Base-by-base conservation (phyloP, 1,140 invertebrate genomes). In the Heliconius nattereri region DNA sequence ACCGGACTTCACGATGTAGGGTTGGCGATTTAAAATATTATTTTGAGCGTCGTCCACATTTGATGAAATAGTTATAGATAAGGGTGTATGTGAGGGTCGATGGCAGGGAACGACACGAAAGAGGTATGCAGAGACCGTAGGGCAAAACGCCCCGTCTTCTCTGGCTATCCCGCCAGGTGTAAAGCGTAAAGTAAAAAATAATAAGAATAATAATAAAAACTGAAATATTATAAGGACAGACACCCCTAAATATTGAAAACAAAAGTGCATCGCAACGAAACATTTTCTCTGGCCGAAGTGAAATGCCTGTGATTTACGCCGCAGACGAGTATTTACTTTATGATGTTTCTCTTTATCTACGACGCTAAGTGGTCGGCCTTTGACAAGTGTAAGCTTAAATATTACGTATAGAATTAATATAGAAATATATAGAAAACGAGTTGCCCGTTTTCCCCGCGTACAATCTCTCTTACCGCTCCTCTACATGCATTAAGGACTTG, bases 241-340 rank as follows among this genome's bases (percentile, higher is more conserved):
- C 81, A 84, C 74, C 83, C 83, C 81, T 84, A 57, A 57, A 40
- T 66, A 66, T 76, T 49, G 79, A 84, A 85, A 85, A 82, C 85
- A 87, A 87, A 85, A 86, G 86, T 84, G 82, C 83, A 82, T 82
- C 78, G 81, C 83, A 79, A 82, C 80, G 73, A 78, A 60, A 52
- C 60, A 84, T 81, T 82, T 84, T 83, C 81, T 83, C 83, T 49
- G 71, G 73, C 52, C 76, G 66, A 60, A 57, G 82, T 76, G 76
- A 76, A 79, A 79, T 76, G 75, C 40, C 70, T n/a, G 60, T 71
- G 71, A 66, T 29, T 66, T 66, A 66, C 60, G 6, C 60, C 11
- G 60, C 60, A 29, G 29, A 35, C 32, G 32, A 35, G 32, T 35
- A 29, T 66, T 66, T 66, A 66, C 60, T 66, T 66, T 66, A 66